Conservation (phyloP, 2,797 vertebrate species). For the Nyctibius grandis region DNA sequence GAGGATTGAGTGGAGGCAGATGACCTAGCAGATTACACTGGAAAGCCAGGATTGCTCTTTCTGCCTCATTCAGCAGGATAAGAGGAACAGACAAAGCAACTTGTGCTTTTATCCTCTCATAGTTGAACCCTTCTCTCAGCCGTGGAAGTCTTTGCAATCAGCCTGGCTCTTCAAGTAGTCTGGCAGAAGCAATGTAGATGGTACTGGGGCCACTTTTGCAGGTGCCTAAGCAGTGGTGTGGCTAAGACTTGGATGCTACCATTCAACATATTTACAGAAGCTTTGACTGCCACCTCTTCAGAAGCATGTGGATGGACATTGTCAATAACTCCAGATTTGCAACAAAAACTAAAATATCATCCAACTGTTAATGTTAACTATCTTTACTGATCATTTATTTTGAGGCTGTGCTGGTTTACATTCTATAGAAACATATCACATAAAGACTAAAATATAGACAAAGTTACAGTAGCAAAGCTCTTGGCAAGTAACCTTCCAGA, state of each 20-base stretch:
- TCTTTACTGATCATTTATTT: not conserved
- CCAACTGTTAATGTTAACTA: not conserved
- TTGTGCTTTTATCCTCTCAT: not conserved
- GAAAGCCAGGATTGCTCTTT: not conserved
- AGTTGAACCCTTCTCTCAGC: not conserved
- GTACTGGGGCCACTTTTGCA: fast-evolving
- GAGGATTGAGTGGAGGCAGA: not conserved
- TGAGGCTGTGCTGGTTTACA: not conserved
- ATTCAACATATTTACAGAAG: not conserved
- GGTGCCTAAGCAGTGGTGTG: not conserved
- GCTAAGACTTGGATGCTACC: not conserved
- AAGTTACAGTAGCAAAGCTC: not conserved
- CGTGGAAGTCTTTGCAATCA: not conserved
- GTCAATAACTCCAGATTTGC: not conserved
- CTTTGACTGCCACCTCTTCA: not conserved
- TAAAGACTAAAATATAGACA: not conserved
- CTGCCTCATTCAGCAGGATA: not conserved
- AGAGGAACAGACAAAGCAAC: not conserved
- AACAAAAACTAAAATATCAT: not conserved
- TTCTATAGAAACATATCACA: not conserved
- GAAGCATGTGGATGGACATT: not conserved
- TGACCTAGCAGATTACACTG: no score
- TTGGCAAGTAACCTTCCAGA: not conserved
- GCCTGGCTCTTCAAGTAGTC: not conserved
- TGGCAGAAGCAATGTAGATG: not conserved